Evolutionary conservation across 1,140 invertebrate species (phyloP).

Genomic region (Vanessa tameamea): DNA sequence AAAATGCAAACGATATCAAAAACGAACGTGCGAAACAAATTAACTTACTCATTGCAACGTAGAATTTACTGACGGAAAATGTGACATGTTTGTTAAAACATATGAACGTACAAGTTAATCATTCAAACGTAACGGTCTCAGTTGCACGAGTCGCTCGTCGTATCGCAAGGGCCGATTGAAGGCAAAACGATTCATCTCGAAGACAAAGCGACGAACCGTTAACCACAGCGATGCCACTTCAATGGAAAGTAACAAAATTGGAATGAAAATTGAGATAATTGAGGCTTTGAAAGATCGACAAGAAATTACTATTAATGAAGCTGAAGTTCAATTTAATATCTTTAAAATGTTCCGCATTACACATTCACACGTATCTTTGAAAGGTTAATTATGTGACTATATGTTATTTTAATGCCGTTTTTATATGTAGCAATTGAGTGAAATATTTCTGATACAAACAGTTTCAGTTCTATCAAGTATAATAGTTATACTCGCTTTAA

Average conservation of each 20-base stretch:
- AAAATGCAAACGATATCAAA: neutral
- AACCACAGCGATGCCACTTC: conserved; percentile 52
- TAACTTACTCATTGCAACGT: no score
- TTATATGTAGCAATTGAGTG: no score
- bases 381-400: no score
- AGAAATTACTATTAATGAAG: conserved; percentile 38
- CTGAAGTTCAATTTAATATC: conserved; percentile 16
- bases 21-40: no score
- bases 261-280: conserved; percentile 67
- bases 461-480: no score
- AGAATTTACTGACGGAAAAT: neutral
- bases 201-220: conserved; percentile 69
- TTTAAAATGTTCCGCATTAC: neutral
- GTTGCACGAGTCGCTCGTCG: conserved; percentile 30
- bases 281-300: conserved; percentile 46
- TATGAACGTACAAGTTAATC: conserved; percentile 7
- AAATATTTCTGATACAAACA: no score
- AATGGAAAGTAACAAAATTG: conserved; percentile 70
- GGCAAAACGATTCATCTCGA: conserved; percentile 50
- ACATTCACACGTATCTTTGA: neutral
- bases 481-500: no score
- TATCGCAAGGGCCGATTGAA: conserved; percentile 38
- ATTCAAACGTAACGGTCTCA: conserved; percentile 26
- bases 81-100: conserved; percentile 14
- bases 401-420: no score